phyloP scores from a whole-genome alignment of 2,113 vertebrate genomes.

The Actinemys pallida region DNA sequence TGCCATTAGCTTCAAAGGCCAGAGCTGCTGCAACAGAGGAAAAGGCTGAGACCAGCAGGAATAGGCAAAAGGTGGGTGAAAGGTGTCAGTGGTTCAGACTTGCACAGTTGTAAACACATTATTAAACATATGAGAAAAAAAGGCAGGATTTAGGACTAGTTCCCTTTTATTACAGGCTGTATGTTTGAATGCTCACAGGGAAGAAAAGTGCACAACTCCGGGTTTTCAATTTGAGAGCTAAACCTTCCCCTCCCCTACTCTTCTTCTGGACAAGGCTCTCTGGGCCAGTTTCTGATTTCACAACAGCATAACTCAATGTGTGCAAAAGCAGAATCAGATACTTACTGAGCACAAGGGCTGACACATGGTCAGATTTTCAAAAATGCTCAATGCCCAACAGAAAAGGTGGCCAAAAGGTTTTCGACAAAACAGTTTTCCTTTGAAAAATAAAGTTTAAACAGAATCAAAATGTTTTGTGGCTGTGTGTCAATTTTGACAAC shows the following conservation, averaged over 20 bases:
- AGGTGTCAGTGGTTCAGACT: conserved; percentile 42
- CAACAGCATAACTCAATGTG: not conserved
- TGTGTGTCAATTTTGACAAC: not conserved
- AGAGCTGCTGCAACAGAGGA: not conserved
- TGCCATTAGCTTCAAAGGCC: not conserved
- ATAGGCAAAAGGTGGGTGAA: conserved; percentile 10
- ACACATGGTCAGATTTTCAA: not conserved
- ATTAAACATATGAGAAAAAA: conserved; percentile 43
- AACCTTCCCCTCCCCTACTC: not conserved
- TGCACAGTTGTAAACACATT: not conserved
- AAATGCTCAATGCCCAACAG: not conserved
- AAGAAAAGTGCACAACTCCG: not conserved
- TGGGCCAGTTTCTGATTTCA: not conserved
- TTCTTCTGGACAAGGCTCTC: not conserved
- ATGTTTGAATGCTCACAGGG: conserved; percentile 18
- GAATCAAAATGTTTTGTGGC: not conserved
- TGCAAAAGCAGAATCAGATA: not conserved
- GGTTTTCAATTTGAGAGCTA: not conserved
- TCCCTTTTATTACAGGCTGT: not conserved
- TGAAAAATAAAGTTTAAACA: not conserved
- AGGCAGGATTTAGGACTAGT: not conserved
- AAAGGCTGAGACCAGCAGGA: not conserved
- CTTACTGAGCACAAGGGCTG: not conserved
- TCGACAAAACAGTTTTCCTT: not conserved
- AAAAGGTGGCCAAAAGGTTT: accelerated